A percentile compares a stretch with the other conserved stretches of the same genome.
phyloP scores from a whole-genome alignment of 1,140 invertebrate species.

The Hirudo medicinalis region DNA sequence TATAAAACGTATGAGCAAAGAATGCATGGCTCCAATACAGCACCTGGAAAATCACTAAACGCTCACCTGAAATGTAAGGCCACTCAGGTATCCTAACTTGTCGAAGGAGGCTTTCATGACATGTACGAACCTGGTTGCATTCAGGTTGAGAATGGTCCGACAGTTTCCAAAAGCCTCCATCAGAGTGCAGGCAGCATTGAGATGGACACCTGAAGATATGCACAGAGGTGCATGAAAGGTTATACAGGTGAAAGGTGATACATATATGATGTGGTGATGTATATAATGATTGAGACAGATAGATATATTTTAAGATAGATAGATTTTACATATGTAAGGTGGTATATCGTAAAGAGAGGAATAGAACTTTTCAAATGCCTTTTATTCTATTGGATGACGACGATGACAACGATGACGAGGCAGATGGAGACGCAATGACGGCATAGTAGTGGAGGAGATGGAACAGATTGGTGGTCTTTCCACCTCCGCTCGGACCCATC shows the following conservation, averaged over 20 bases:
- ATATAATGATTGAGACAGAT: too few species aligned
- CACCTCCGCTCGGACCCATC: conserved; percentile 66
- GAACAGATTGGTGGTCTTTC: conserved; percentile 73
- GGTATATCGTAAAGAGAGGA: too few species aligned
- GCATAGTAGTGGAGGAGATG: conserved; percentile 73
- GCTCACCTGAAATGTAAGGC: conserved; percentile 67
- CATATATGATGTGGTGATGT: too few species aligned
- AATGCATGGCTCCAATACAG: too few species aligned
- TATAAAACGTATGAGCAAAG: too few species aligned
- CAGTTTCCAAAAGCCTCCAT: conserved; percentile 80
- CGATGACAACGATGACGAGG: not conserved
- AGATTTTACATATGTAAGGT: too few species aligned
- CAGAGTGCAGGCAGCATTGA: conserved; percentile 65
- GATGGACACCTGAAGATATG: conserved; percentile 45
- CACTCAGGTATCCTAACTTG: conserved; percentile 70
- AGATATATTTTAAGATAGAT: too few species aligned
- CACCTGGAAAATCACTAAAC: too few species aligned
- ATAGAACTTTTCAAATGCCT: too few species aligned
- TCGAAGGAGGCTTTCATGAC: conserved; percentile 80
- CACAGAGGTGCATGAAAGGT: not conserved
- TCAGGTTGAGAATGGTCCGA: conserved; percentile 62
- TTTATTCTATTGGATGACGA: not conserved
- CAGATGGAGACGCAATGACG: conserved; percentile 47
- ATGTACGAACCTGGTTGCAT: conserved; percentile 75
- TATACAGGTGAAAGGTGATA: too few species aligned